These are phyloP conservation scores for Gymnarchus niloticus DNA, from an alignment of 2,113 vertebrate species.

Conservation along the genomic window DNA sequence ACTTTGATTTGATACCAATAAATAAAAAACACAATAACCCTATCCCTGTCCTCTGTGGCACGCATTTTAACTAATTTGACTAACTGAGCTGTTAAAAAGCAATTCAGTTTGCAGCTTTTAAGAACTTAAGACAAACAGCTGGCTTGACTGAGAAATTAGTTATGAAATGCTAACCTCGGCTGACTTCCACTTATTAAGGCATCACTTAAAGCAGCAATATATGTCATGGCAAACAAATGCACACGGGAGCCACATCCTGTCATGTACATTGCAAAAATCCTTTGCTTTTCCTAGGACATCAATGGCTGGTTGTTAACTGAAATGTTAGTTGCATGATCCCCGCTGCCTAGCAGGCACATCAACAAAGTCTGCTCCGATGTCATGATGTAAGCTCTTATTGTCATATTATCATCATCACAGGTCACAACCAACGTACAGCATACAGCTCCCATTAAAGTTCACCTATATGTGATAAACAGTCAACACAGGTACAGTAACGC, in stretches of 20 bases:
- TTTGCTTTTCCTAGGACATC: not conserved
- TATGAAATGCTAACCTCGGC: not conserved
- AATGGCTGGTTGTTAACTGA: slow-evolving; percentile 1
- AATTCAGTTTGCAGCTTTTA: not conserved
- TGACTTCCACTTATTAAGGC: not conserved
- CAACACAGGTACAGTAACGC: not conserved
- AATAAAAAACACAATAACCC: not conserved
- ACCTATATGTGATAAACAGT: slow-evolving; percentile 24
- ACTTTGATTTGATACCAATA: not conserved
- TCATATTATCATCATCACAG: slow-evolving; percentile 27
- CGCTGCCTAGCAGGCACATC: slow-evolving; percentile 18
- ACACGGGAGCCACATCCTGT: not conserved
- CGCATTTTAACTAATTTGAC: not conserved
- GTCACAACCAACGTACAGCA: not conserved
- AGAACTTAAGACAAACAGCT: too few relatives aligned
- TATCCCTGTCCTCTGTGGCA: not conserved
- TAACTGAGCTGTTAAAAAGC: not conserved
- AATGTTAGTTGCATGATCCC: not conserved
- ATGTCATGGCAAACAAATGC: not conserved
- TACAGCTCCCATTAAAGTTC: not conserved
- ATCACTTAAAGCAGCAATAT: not conserved
- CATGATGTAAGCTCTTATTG: slow-evolving; percentile 38
- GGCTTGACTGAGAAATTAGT: too few relatives aligned
- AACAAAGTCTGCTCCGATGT: slow-evolving; percentile 13
- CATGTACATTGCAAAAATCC: not conserved